Conservation (phyloP, 2,888 invertebrate genomes). For the Auanema sp. region DNA sequence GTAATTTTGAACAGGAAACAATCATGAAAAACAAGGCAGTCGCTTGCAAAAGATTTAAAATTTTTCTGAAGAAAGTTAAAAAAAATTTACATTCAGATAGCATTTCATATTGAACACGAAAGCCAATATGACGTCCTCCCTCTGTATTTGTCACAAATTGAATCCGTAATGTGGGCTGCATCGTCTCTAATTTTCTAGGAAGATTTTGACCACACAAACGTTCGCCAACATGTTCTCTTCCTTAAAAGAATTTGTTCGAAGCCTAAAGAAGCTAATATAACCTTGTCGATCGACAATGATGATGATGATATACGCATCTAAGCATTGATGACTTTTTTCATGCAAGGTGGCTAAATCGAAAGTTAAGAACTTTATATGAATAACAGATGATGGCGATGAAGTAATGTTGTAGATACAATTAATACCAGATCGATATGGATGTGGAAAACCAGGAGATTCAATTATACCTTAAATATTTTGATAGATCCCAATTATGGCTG, state of each 20-base stretch:
- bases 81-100: conserved; percentile 49
- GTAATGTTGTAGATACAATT: conserved; percentile 50
- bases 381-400: conserved; percentile 42
- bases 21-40: too few relatives aligned
- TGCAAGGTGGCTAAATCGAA: conserved; percentile 48
- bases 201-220: conserved; percentile 43
- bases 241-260: conserved; percentile 8
- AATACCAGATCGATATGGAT: conserved; percentile 39
- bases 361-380: conserved; percentile 48
- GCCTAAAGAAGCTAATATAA: neutral
- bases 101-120: conserved; percentile 48
- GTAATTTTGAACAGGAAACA: too few relatives aligned
- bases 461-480: conserved; percentile 27
- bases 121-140: conserved; percentile 29
- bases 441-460: conserved; percentile 43
- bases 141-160: conserved; percentile 33
- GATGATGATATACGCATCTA: conserved; percentile 58
- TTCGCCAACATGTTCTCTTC: conserved; percentile 48
- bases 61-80: neutral
- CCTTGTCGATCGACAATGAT: conserved; percentile 44
- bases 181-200: conserved; percentile 42
- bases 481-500: neutral
- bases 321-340: conserved; percentile 46
- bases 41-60: too few relatives aligned
- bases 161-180: conserved; percentile 39